Evolutionary conservation across 2,113 vertebrate species (phyloP).

Genomic region (Oryzias woworae): DNA sequence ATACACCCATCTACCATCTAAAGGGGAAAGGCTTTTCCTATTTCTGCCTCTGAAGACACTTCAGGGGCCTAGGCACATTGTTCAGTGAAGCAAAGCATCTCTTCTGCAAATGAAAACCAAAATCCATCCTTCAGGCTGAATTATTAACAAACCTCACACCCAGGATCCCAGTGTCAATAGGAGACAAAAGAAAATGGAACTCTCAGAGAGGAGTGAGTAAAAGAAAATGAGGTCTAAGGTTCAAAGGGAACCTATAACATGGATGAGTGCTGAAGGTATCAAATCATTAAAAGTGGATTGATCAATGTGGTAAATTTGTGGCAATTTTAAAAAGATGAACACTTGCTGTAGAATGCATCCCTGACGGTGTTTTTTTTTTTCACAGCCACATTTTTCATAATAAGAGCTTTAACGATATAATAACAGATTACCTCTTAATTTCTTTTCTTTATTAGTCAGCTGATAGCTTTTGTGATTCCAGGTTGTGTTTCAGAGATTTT

Average conservation of each 20-base stretch:
- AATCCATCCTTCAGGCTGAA: constrained; percentile 64
- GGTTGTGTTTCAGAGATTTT: no score
- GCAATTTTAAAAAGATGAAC: no score
- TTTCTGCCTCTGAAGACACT: constrained; percentile 37
- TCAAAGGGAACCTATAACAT: background rate
- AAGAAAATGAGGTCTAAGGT: constrained; percentile 20
- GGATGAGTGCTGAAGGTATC: background rate
- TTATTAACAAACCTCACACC: constrained; percentile 65
- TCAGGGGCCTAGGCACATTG: constrained; percentile 47
- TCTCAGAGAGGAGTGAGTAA: background rate
- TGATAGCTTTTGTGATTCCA: no score
- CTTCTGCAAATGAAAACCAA: constrained; percentile 63
- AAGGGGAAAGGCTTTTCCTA: constrained; percentile 33
- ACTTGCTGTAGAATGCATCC: no score
- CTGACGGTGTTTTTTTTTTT: no score
- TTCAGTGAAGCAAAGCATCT: constrained; percentile 63
- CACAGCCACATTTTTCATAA: no score
- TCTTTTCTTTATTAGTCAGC: no score
- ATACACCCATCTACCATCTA: constrained; percentile 25
- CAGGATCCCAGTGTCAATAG: constrained; percentile 34
- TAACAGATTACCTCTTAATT: no score
- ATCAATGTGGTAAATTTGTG: no score
- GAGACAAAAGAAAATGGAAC: constrained; percentile 15
- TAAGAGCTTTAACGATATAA: no score
- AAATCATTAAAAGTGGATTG: background rate